These are phyloP conservation scores for Schmidtea mediterranea DNA, from an alignment of 1,140 invertebrate species.

Conservation along the genomic window DNA sequence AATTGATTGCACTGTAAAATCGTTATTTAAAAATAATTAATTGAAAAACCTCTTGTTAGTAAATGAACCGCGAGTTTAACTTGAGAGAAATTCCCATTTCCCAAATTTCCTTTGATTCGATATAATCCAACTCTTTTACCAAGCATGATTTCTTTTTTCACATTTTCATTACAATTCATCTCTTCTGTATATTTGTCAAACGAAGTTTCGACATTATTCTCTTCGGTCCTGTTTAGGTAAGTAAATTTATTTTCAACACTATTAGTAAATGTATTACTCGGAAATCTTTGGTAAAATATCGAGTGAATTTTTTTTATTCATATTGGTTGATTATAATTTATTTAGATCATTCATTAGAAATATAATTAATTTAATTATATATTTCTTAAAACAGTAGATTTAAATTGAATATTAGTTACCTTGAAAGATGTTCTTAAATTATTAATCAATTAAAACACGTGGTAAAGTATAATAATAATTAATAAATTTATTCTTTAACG, in stretches of 20 bases:
- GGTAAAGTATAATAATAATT: too few relatives aligned
- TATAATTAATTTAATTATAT: neutral
- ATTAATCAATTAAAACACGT: constrained; percentile 4
- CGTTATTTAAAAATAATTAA: too few relatives aligned
- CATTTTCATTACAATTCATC: constrained; percentile 2
- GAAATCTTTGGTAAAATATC: neutral
- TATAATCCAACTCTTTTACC: constrained; percentile 42
- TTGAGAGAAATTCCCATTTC: constrained; percentile 60
- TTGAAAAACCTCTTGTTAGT: constrained; percentile 51
- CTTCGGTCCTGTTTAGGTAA: neutral
- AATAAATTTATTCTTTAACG: too few relatives aligned
- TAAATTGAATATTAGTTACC: constrained; percentile 1
- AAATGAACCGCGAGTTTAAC: constrained; percentile 57
- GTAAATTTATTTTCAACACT: neutral
- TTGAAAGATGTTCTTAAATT: neutral
- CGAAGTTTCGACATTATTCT: neutral
- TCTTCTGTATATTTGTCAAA: constrained; percentile 2
- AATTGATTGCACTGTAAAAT: too few relatives aligned
- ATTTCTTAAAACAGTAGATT: constrained; percentile 1
- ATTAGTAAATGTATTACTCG: neutral
- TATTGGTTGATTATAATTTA: neutral
- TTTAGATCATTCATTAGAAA: constrained; percentile 4
- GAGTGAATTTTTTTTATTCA: neutral
- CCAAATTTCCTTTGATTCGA: constrained; percentile 40
- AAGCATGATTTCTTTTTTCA: constrained; percentile 32